A percentile compares a stretch with the other conserved stretches of the same genome.
These are phyloP conservation scores for Microcaecilia unicolor DNA, from an alignment of 2,797 vertebrate genomes.

Conservation along the genomic window DNA sequence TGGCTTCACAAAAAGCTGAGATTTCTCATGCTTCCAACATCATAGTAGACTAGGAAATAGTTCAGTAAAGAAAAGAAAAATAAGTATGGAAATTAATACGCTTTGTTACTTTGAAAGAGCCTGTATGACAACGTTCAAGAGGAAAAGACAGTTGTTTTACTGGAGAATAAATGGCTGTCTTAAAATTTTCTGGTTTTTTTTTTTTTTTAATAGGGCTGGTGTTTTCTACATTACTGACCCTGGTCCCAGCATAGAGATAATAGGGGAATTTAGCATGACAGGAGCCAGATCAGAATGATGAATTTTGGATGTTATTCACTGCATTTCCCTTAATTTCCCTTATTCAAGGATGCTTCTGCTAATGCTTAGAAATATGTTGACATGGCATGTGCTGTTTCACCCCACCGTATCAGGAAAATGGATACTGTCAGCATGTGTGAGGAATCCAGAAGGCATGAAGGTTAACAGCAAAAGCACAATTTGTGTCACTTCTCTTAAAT, in stretches of 20 bases:
- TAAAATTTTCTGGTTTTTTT: constrained; percentile 4
- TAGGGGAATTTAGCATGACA: constrained; percentile 7
- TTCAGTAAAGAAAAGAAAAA: background rate
- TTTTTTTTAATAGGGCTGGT: background rate
- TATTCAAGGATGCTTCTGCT: background rate
- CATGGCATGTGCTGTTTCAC: background rate
- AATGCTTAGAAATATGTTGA: background rate
- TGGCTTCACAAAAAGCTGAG: too few species aligned
- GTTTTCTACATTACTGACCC: background rate
- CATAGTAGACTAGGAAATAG: background rate
- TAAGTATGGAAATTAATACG: background rate
- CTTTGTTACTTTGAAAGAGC: background rate
- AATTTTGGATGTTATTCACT: constrained; percentile 2
- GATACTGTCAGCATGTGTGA: background rate
- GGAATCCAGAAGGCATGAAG: constrained; percentile 7
- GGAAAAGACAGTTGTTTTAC: background rate
- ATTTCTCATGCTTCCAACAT: too few species aligned
- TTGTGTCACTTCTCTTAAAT: constrained; percentile 14
- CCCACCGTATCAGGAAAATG: background rate
- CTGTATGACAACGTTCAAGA: constrained; percentile 1
- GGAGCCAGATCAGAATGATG: constrained; percentile 1
- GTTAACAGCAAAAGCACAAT: constrained; percentile 9
- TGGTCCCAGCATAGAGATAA: background rate
- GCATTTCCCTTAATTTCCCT: background rate
- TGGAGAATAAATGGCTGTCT: background rate